These are phyloP conservation scores for Andrena hattorfiana DNA, from an alignment of 2,888 invertebrate genomes.

Conservation along the genomic window DNA sequence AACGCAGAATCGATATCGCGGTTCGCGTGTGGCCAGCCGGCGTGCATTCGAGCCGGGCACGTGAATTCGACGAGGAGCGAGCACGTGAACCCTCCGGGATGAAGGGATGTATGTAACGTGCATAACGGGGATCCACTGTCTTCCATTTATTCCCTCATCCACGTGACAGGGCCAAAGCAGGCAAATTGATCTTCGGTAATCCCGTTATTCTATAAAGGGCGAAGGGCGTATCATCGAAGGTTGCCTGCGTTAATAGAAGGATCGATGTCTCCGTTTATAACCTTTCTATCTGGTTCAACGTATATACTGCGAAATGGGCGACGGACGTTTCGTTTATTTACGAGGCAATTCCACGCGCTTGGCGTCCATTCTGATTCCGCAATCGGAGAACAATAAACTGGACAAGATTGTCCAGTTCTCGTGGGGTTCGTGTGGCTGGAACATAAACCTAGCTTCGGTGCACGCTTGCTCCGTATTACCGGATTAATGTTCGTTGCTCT, in stretches of 20 bases:
- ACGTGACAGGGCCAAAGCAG: not conserved
- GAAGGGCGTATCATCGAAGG: slow-evolving; percentile 1
- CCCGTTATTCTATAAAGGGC: not conserved
- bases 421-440: slow-evolving; percentile 43
- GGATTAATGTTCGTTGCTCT: slow-evolving; percentile 47
- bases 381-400: slow-evolving; percentile 26
- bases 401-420: slow-evolving; percentile 28
- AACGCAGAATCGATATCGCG: slow-evolving; percentile 35
- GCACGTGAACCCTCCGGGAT: too few species aligned
- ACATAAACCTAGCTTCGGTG: slow-evolving; percentile 26
- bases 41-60: slow-evolving; percentile 15
- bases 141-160: slow-evolving; percentile 37
- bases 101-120: not conserved
- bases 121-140: too few species aligned
- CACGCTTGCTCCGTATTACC: slow-evolving; percentile 46
- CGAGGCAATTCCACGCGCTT: slow-evolving; percentile 45
- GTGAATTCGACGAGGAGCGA: not conserved
- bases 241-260: not conserved
- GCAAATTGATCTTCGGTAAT: not conserved
- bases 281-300: not conserved
- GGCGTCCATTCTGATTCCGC: slow-evolving; percentile 5
- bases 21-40: not conserved
- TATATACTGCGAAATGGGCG: too few species aligned
- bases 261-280: slow-evolving; percentile 5
- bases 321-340: slow-evolving; percentile 29